These are phyloP conservation scores for Sisyra terminalis DNA, from an alignment of 2,888 invertebrate genomes.

Conservation along the genomic window DNA sequence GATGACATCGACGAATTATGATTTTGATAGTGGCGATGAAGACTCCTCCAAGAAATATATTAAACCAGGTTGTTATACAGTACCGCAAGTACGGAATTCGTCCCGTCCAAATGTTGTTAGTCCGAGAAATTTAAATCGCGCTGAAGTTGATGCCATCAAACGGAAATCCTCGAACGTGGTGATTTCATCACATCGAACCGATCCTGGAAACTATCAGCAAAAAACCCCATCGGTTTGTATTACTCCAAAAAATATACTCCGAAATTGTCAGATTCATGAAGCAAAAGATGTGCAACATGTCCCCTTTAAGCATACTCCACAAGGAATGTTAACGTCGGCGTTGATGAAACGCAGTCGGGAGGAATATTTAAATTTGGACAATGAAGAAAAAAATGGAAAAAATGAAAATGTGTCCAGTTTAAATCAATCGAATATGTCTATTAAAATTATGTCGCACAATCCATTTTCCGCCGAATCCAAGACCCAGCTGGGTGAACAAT, in stretches of 20 bases:
- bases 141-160: not conserved
- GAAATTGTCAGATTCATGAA: not conserved
- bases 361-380: no score
- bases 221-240: not conserved
- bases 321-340: slow-evolving; percentile 5
- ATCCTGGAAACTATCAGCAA: not conserved
- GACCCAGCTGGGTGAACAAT: no score
- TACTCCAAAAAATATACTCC: not conserved
- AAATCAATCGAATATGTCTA: not conserved
- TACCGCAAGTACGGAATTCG: slow-evolving; percentile 3
- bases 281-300: not conserved
- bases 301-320: slow-evolving; percentile 6
- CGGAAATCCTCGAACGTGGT: not conserved
- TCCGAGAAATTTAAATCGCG: not conserved
- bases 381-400: no score
- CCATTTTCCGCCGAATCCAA: not conserved
- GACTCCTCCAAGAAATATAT: slow-evolving; percentile 5
- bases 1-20: not conserved
- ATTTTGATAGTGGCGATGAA: slow-evolving; percentile 7
- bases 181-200: not conserved
- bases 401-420: not conserved
- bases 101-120: not conserved
- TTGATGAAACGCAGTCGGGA: not conserved
- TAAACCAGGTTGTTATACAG: slow-evolving; percentile 7
- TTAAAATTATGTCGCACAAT: not conserved